Base-by-base conservation (phyloP, 2,797 vertebrate species). In the Atherinosoma microstoma region DNA sequence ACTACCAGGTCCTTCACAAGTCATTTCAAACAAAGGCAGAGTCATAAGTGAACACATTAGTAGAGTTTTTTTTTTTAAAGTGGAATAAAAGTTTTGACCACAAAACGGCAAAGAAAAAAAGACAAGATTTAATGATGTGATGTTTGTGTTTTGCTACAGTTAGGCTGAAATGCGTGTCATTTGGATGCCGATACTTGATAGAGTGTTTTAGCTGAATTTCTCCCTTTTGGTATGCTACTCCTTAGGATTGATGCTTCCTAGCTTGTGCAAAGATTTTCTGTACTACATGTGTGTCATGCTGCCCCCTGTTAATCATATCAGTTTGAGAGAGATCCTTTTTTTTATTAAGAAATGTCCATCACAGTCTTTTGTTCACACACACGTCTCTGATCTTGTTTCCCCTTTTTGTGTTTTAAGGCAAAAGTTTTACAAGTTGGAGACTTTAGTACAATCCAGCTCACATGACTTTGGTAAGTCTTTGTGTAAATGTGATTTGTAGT, bases 391-490 rank as follows among this genome's bases (percentile, higher is more conserved):
- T 20, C 4, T 67, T 56, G 54, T 30, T 59, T 79, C 13, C 8
- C 69, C 11, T 81, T 34, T 88, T 32, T 32, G 3, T 32, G 30
- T 32, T 32, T 94, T 91, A 92, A 99, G 98, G 91, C 97, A 99
- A 89, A 94, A 94, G 49, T 83, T 99, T 30, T 80, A 94, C 82
- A 94, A 85, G 63, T 89, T 99, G 90, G 97, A 98, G 94, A 90
- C 85, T 35, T 87, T 99, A 87, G 92, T 95, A 57, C 93, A 96
- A 80, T 93, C 88, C 66, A 91, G 79, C 79, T 97, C 95, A 8
- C 93, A 95, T 92, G 97, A 98, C 91, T 97, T 99, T 93, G 96
- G 98, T 99, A 96, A 97, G 95, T 87, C 84, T 79, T 5, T 58
- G n/a, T 56, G 45, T 58, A 16, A 22, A 45, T 62, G 34, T 40